Conservation (phyloP, 2,888 invertebrate species). For the Morpho helenor region DNA sequence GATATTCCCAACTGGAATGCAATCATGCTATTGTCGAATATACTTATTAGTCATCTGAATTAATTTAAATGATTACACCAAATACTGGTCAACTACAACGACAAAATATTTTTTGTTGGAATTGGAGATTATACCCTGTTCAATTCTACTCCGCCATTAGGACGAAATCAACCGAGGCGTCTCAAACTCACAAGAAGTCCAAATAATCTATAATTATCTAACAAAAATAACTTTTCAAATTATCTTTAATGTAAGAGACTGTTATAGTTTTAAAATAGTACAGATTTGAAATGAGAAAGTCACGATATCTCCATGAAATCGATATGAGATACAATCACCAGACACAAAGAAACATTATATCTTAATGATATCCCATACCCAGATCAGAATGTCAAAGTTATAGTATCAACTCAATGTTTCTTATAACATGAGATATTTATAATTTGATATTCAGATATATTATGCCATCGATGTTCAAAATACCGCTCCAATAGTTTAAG, state of each 20-base stretch:
- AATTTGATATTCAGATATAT: not conserved
- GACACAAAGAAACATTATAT: constrained; percentile 23
- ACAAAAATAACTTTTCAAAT: not conserved
- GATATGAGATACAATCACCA: constrained; percentile 18
- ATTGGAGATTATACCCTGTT: too few relatives aligned
- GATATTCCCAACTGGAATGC: not conserved
- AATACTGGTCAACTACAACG: too few relatives aligned
- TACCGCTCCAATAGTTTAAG: too few relatives aligned
- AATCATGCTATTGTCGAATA: too few relatives aligned
- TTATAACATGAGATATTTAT: not conserved
- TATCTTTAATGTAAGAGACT: not conserved
- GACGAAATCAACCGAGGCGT: too few relatives aligned
- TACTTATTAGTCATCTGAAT: too few relatives aligned
- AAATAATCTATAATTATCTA: too few relatives aligned
- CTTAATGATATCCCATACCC: constrained; percentile 15
- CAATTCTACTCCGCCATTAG: too few relatives aligned
- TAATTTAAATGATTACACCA: too few relatives aligned
- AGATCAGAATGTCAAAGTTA: constrained; percentile 8
- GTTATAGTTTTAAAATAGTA: constrained; percentile 39
- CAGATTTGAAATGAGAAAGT: constrained; percentile 18
- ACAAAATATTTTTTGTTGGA: too few relatives aligned
- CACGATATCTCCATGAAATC: constrained; percentile 14
- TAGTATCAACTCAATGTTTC: constrained; percentile 16
- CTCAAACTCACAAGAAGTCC: too few relatives aligned
- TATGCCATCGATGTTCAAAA: too few relatives aligned